Percentiles rank a stretch among this genome's conserved stretches.
These are phyloP conservation scores for Tauraco hartlaubi DNA, from an alignment of 2,797 vertebrate species.

Conservation along the genomic window DNA sequence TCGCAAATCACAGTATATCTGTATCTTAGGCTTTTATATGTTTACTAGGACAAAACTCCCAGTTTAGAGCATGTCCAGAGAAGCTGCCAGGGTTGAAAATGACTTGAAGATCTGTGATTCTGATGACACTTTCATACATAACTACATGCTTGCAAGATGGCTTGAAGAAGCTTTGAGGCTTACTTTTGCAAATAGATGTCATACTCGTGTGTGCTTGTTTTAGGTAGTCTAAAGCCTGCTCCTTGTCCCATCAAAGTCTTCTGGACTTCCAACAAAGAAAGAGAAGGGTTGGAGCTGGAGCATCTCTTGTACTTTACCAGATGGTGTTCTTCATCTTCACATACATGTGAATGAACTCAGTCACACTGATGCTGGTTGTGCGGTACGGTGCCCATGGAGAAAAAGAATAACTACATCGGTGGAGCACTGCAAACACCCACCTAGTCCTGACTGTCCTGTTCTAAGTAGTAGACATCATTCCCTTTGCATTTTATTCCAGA, in stretches of 20 bases:
- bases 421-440: background rate
- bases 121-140: background rate
- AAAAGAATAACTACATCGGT: background rate
- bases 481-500: background rate
- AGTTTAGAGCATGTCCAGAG: background rate
- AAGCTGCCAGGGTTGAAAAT: background rate
- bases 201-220: rapidly evolving
- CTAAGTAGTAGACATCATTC: background rate
- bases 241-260: background rate
- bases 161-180: background rate
- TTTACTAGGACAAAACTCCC: background rate
- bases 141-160: background rate
- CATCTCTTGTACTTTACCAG: background rate
- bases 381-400: background rate
- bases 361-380: background rate
- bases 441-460: background rate
- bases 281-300: background rate
- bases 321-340: background rate
- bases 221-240: background rate
- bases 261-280: background rate
- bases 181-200: background rate
- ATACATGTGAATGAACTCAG: background rate
- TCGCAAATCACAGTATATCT: background rate
- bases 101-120: background rate
- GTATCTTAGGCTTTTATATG: background rate